These are phyloP conservation scores for Parazoanthus atlanticus DNA, from an alignment of 92 coral and sea anemone genomes.

Conservation along the genomic window DNA sequence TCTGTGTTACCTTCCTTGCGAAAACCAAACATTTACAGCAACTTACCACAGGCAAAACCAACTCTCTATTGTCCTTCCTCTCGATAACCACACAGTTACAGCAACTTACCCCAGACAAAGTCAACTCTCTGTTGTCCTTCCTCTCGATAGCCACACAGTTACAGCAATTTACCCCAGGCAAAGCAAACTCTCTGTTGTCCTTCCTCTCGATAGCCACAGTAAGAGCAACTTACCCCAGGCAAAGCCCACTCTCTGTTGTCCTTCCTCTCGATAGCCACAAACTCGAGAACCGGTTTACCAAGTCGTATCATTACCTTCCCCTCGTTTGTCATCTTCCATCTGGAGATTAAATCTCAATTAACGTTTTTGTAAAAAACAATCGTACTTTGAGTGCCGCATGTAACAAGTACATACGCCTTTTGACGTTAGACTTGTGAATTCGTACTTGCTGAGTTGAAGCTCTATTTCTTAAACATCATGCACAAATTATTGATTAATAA, in stretches of 20 bases:
- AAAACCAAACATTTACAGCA: not conserved
- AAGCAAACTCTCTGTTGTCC: not conserved
- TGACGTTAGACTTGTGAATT: no score
- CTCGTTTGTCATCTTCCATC: constrained; percentile 61
- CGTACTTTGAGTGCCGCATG: no score
- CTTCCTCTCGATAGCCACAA: constrained; percentile 70
- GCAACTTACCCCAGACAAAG: constrained; percentile 65
- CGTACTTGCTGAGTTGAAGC: no score
- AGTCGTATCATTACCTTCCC: constrained; percentile 37
- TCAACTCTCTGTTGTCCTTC: constrained; percentile 64
- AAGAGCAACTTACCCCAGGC: constrained; percentile 68
- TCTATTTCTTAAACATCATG: no score
- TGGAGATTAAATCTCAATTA: not conserved
- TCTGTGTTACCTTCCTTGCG: not conserved
- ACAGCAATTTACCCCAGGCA: not conserved
- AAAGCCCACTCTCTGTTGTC: constrained; percentile 79
- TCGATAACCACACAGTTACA: constrained; percentile 55
- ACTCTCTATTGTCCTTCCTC: constrained; percentile 66
- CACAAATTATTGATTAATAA: no score
- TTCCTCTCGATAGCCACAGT: not conserved
- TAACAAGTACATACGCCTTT: no score
- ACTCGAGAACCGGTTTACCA: constrained; percentile 75
- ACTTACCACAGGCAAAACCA: constrained; percentile 86
- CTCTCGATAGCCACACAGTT: constrained; percentile 62
- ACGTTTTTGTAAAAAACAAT: no score